phyloP scores from a whole-genome alignment of 2,113 vertebrate genomes.

The Columba livia region DNA sequence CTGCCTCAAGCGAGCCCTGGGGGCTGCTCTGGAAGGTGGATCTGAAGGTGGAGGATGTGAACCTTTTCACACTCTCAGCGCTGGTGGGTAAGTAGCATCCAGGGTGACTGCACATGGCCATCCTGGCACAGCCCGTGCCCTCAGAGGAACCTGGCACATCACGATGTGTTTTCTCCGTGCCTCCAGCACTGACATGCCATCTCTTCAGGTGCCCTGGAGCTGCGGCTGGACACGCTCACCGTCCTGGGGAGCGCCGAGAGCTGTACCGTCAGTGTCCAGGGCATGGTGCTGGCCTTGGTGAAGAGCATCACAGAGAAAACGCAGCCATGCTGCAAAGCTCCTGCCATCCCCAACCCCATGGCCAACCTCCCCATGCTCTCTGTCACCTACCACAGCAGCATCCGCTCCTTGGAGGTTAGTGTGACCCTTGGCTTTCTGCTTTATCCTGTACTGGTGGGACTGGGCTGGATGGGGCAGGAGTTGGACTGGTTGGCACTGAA shows the following conservation, averaged over 20 bases:
- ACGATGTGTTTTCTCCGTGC: neutral
- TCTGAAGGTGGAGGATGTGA: conserved; percentile 88
- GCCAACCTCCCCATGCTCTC: conserved; percentile 81
- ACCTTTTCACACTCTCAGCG: conserved; percentile 89
- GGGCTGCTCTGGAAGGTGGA: conserved; percentile 87
- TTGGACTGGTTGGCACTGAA: rapidly evolving
- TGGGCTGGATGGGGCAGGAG: neutral
- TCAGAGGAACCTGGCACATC: neutral
- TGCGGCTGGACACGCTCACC: conserved; percentile 85
- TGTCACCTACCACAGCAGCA: conserved; percentile 84
- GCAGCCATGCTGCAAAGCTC: conserved; percentile 86
- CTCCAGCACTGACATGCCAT: neutral
- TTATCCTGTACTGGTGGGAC: neutral
- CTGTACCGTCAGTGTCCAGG: conserved; percentile 81
- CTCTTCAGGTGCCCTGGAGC: conserved; percentile 84
- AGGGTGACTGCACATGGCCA: neutral
- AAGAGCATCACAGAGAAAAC: conserved; percentile 88
- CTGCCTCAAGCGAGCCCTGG: conserved; percentile 39
- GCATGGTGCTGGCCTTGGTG: conserved; percentile 84
- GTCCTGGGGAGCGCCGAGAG: conserved; percentile 84
- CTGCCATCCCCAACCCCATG: conserved; percentile 78
- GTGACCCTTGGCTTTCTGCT: neutral
- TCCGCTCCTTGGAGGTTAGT: conserved; percentile 87
- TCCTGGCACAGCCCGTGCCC: rapidly evolving
- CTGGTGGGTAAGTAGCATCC: conserved; percentile 83